Conservation (phyloP, 2,888 invertebrate genomes). For the Sesia bembeciformis region DNA sequence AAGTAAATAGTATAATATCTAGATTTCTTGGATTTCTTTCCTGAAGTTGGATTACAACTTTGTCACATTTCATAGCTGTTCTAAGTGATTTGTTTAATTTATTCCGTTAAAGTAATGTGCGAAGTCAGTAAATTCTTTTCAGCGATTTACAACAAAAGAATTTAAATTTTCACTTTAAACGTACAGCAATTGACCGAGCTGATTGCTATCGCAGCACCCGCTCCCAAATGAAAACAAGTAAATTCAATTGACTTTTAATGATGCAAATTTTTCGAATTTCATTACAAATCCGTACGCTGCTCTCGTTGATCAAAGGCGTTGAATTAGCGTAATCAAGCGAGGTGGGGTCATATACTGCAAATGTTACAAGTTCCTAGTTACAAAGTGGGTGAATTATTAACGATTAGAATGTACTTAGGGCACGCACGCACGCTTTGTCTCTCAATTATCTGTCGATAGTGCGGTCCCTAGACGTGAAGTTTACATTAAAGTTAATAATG, state of each 20-base stretch:
- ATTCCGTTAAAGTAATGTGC: no score
- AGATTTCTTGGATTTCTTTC: no score
- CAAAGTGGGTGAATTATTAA: no score
- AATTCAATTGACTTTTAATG: slow-evolving; percentile 57
- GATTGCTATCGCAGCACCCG: slow-evolving; percentile 19
- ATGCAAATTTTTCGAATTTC: slow-evolving; percentile 48
- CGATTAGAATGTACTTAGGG: no score
- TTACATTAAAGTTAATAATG: slow-evolving; percentile 21
- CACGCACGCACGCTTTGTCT: no score
- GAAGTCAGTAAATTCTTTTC: no score
- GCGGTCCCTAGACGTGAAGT: slow-evolving; percentile 25
- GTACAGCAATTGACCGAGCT: slow-evolving; percentile 18
- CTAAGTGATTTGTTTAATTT: no score
- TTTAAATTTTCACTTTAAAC: slow-evolving; percentile 2
- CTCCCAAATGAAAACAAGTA: slow-evolving; percentile 37
- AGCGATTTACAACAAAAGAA: background rate
- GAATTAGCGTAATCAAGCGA: slow-evolving; percentile 36
- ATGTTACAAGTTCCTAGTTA: background rate
- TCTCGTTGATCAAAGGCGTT: slow-evolving; percentile 42
- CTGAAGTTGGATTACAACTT: no score
- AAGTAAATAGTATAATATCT: slow-evolving; percentile 19
- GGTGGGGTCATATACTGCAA: background rate
- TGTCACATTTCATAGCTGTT: no score
- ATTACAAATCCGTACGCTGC: slow-evolving; percentile 32
- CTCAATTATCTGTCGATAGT: slow-evolving; percentile 27